Base-by-base conservation (phyloP, 2,797 vertebrate genomes). In the Neosalanx taihuensis region DNA sequence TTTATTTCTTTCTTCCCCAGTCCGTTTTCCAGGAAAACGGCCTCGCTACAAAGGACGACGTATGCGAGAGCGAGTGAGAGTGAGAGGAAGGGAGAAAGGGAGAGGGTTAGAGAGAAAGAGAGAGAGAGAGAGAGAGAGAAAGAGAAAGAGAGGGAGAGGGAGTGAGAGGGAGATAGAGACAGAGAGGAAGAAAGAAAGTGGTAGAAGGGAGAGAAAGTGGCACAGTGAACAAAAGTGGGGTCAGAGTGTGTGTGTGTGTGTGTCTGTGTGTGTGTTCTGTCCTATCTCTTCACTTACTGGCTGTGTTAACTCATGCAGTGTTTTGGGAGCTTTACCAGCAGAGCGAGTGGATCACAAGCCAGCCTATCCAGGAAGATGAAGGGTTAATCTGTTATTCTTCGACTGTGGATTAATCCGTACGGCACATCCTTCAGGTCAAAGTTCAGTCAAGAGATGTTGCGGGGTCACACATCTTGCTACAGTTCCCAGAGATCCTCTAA, bases 401-500 rank as follows among this genome's bases (percentile, higher is more conserved):
- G 72, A 76, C 74, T 72, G 46, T 49, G 74, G 61, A 73, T 75
- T 41, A 67, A 60, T 72, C 59, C 2, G 29, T 83, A 82, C 78
- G 80, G 67, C 63, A 72, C 78, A 86, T 83, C 76, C 82, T 83
- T 12, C 1, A 64, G 76, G 84, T 86, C 83, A 79, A 64, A 83
- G 79, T 75, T 84, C 56, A 86, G 33, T 58, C 6, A 49, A 51
- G 37, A 64, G 75, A 72, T 85, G 73, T 82, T 59, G 41, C 57
- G 35, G 26, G 76, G 81, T 77, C 72, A 67, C 3, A 7, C 51
- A 53, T 69, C 66, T 81, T 37, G 20, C 69, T 26, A 37, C 60
- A 30, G 33, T 67, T 81, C 72, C 71, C 68, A 78, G 63, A 76
- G 53, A 66, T 17, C 20, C 71, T 64, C 57, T 64, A 68, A 53